These are phyloP conservation scores for Brachyhypopomus gauderio DNA, from an alignment of 2,113 vertebrate species.

Conservation along the genomic window DNA sequence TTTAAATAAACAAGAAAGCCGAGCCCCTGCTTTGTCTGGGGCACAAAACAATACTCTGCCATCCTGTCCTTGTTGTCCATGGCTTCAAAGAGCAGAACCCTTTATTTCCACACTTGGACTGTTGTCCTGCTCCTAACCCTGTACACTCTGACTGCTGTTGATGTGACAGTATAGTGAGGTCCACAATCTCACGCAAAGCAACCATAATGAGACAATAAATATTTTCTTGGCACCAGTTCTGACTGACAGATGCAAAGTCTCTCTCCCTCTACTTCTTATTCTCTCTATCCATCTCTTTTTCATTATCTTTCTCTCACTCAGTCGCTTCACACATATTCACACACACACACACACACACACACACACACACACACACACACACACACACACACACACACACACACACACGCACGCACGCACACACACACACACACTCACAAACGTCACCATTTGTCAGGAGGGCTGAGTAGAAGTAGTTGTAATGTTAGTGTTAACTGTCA, in stretches of 20 bases:
- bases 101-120: conserved; percentile 3
- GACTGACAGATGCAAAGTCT: background rate
- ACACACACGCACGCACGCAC: background rate
- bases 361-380: conserved; percentile 1
- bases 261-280: background rate
- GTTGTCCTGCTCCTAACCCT: background rate
- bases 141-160: background rate
- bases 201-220: background rate
- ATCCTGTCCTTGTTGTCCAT: background rate
- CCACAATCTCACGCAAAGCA: background rate
- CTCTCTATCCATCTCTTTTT: conserved; percentile 50
- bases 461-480: background rate
- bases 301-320: conserved; percentile 59
- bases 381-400: background rate
- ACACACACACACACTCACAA: background rate
- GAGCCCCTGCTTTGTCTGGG: background rate
- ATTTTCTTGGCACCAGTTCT: background rate
- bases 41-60: background rate
- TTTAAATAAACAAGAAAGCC: background rate
- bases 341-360: background rate
- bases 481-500: conserved; percentile 10
- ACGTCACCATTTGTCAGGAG: background rate
- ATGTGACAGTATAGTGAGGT: background rate
- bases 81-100: background rate
- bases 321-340: background rate